These are phyloP conservation scores for Drosophila erecta DNA, from an alignment of 1,140 invertebrate genomes.

Conservation along the genomic window DNA sequence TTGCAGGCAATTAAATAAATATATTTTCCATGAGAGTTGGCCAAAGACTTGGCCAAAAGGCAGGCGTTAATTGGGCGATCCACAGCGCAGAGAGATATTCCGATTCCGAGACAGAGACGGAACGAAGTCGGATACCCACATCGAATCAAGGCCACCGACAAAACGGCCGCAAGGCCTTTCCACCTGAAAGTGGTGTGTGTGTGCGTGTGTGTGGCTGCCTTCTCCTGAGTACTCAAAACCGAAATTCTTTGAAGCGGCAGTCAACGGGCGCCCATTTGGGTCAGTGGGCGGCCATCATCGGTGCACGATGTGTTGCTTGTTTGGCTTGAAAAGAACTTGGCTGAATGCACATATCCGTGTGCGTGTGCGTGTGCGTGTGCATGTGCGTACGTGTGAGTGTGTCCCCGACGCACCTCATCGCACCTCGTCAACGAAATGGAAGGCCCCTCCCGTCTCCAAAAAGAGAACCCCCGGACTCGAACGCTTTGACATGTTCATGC, in stretches of 20 bases:
- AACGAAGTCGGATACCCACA: slow-evolving; percentile 34
- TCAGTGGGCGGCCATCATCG: slow-evolving; percentile 71
- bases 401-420: slow-evolving; percentile 32
- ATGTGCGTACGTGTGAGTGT: too few species aligned
- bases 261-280: slow-evolving; percentile 64
- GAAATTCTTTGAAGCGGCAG: slow-evolving; percentile 64
- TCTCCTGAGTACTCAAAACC: slow-evolving; percentile 34
- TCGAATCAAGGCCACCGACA: slow-evolving; percentile 71
- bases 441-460: not conserved
- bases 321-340: slow-evolving; percentile 49
- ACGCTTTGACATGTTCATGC: slow-evolving; percentile 55
- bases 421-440: slow-evolving; percentile 4
- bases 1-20: slow-evolving; percentile 65
- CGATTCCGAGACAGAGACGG: not conserved
- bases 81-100: too few species aligned
- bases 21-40: slow-evolving; percentile 52
- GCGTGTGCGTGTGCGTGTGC: not conserved
- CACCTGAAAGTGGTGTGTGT: not conserved
- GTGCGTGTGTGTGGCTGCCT: not conserved
- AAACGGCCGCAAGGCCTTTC: slow-evolving; percentile 33
- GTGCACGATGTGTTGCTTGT: slow-evolving; percentile 8
- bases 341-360: slow-evolving; percentile 59
- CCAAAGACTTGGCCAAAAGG: slow-evolving; percentile 23
- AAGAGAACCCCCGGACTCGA: not conserved
- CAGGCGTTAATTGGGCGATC: slow-evolving; percentile 64